Percentiles rank a stretch among this genome's conserved stretches.
Evolutionary conservation across 2,113 vertebrate species (phyloP).

Genomic region (Theropithecus gelada): DNA sequence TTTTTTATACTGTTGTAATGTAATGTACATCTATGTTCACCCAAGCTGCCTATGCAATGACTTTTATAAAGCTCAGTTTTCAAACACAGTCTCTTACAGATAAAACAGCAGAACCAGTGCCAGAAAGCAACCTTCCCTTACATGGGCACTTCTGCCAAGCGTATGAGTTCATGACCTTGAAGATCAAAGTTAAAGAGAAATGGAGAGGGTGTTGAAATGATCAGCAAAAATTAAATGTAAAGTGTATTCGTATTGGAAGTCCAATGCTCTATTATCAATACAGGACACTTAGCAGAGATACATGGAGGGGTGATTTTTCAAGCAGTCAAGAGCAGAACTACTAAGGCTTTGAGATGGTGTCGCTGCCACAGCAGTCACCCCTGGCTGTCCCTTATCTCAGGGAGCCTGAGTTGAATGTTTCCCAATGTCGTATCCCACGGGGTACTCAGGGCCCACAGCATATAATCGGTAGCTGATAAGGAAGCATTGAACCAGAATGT

Average conservation of each 20-base stretch:
- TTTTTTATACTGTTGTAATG: too few species aligned
- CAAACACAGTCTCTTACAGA: not conserved
- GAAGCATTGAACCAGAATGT: constrained; percentile 37
- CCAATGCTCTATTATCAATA: not conserved
- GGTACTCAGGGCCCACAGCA: not conserved
- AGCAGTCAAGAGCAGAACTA: not conserved
- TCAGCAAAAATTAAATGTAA: not conserved
- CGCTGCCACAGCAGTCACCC: not conserved
- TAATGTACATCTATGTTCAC: fast-evolving
- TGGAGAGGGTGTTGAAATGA: not conserved
- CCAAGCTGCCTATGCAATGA: not conserved
- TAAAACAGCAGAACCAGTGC: not conserved
- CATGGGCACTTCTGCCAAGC: not conserved
- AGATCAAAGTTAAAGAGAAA: not conserved
- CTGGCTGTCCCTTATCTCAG: not conserved
- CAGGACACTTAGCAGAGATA: not conserved
- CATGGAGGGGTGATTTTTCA: not conserved
- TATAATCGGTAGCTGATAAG: constrained; percentile 65
- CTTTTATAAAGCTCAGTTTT: not conserved
- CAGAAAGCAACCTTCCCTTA: not conserved
- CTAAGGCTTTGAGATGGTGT: too few species aligned
- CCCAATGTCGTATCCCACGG: not conserved
- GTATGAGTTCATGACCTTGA: not conserved
- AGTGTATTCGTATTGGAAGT: not conserved
- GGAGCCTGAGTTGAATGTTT: not conserved